A percentile compares a stretch with the other conserved stretches of the same genome.
Conservation (phyloP, 2,888 invertebrate genomes). For the Eupithecia centaureata region DNA sequence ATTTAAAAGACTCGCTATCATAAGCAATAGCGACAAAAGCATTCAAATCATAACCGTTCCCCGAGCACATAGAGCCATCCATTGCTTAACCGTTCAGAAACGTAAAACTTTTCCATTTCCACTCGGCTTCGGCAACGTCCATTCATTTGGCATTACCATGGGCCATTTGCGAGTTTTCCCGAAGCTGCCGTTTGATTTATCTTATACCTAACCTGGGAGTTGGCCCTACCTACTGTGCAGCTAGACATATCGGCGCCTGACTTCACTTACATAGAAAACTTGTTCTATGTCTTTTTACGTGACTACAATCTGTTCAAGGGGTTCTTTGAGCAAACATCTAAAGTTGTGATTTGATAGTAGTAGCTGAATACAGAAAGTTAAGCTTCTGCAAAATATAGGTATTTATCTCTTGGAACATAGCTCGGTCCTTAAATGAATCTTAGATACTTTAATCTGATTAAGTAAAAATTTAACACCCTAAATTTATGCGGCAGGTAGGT, state of each 20-base stretch:
- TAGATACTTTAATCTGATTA: too few species aligned
- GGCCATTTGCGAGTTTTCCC: conserved; percentile 20
- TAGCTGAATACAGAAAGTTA: background rate
- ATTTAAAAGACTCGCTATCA: background rate
- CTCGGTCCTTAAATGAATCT: too few species aligned
- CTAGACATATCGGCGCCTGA: conserved; percentile 47
- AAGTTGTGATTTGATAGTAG: background rate
- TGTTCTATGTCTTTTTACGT: background rate
- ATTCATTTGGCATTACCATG: background rate
- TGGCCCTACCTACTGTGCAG: conserved; percentile 33
- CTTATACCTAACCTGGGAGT: conserved; percentile 21
- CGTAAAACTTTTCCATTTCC: background rate
- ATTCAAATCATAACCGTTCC: background rate
- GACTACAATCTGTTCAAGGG: background rate
- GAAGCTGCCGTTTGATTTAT: conserved; percentile 37
- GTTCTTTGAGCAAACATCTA: background rate
- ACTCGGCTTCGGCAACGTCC: background rate
- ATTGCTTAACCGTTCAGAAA: background rate
- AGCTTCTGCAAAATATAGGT: background rate
- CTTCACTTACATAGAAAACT: conserved; percentile 12
- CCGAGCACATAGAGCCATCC: background rate
- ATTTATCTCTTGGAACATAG: background rate
- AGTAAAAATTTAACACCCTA: too few species aligned
- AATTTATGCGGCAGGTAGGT: too few species aligned
- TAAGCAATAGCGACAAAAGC: background rate